Evolutionary conservation across 2,888 invertebrate genomes (phyloP), one percentile per base, ranked within the genome.

Genomic region (Ferdinandea cuprea): DNA sequence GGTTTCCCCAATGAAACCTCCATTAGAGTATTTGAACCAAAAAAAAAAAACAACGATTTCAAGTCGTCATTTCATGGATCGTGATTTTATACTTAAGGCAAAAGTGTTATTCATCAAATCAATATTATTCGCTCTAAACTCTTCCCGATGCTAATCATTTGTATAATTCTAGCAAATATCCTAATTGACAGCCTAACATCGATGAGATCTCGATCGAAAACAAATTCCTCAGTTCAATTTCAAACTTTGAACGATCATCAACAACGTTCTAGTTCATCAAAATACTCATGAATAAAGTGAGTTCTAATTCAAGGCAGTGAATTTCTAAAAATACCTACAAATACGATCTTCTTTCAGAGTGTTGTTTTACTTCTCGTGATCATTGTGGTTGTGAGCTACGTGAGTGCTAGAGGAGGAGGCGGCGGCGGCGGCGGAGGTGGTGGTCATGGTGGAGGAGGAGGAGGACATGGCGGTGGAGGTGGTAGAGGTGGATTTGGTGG

Each of bases 401-500:
- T 54, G n/a, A 42, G 9, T 9, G 69, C 76, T 1, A 65, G 81
- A 59, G 71, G 77, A 17, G 76, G 63, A 7, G 3, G 59, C 21
- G 52, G 65, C 40, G 48, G 74, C 68, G 68, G n/a, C n/a, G n/a
- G n/a, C n/a, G n/a, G n/a, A 0, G 25, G 40, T 17, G 63, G 77
- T 9, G 83, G 85, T 0, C 48, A 46, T 37, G 50, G 73, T 48
- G 44, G 72, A 3, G 32, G 35, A 13, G 30, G 52, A 28, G 63
- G 61, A 9, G 79, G 83, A 7, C 66, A 72, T 0, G 86, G 87
- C 0, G 85, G 76, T 44, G 79, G 85, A 2, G 85, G 85, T 15
- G 40, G 52, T 1, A 52, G 74, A 7, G 59, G 81, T 0, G 71
- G 69, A 2, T 48, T 48, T 32, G 61, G 73, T 11, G 76, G 65